A percentile compares a stretch with the other conserved stretches of the same genome.
These are phyloP conservation scores for Trissoscelio sp. DNA, from an alignment of 2,888 invertebrate species.

Conservation along the genomic window DNA sequence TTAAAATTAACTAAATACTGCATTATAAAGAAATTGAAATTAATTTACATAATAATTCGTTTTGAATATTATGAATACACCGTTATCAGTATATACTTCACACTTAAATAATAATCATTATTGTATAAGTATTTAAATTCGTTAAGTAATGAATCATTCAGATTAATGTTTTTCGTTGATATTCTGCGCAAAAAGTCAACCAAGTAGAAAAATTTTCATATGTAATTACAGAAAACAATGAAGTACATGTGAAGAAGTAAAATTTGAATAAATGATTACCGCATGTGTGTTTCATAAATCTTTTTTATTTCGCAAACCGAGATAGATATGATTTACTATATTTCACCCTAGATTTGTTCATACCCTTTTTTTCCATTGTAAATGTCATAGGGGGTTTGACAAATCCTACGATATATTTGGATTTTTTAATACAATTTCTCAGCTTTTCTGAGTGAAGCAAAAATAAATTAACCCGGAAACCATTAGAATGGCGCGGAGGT, in stretches of 20 bases:
- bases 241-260: not conserved
- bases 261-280: slow-evolving; percentile 10
- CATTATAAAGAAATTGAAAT: too few species aligned
- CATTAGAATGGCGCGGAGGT: too few species aligned
- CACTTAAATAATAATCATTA: not conserved
- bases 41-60: too few species aligned
- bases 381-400: slow-evolving; percentile 5
- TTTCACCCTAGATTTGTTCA: not conserved
- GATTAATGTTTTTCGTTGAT: not conserved
- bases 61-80: too few species aligned
- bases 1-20: too few species aligned
- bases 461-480: not conserved
- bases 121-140: not conserved
- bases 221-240: slow-evolving; percentile 8
- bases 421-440: not conserved
- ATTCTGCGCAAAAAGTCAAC: not conserved
- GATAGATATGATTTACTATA: slow-evolving; percentile 5
- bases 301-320: slow-evolving; percentile 9
- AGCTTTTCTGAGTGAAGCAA: too few species aligned
- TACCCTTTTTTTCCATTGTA: not conserved
- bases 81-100: not conserved
- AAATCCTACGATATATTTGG: slow-evolving; percentile 3
- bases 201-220: not conserved
- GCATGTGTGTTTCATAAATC: slow-evolving; percentile 5
- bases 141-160: not conserved